phyloP scores from a whole-genome alignment of 1,140 invertebrate genomes.

The Conus betulinus region DNA sequence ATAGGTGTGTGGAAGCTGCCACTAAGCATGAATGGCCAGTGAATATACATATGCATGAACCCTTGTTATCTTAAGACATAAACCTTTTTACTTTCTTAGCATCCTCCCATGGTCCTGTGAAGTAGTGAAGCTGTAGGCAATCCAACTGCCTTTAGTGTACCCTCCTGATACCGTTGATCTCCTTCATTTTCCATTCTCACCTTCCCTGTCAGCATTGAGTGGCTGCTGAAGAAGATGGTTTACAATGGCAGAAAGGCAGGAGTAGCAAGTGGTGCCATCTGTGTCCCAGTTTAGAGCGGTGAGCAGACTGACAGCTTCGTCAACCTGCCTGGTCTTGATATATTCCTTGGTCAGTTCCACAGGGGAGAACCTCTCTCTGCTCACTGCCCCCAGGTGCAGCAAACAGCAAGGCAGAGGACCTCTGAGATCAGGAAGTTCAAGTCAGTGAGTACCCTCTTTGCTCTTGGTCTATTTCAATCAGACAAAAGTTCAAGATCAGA shows the following conservation, averaged over 20 bases:
- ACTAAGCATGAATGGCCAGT: too few species aligned
- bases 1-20: too few species aligned
- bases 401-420: constrained; percentile 71
- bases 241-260: constrained; percentile 83
- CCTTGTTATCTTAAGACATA: too few species aligned
- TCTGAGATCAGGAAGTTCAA: constrained; percentile 45
- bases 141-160: too few species aligned
- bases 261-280: constrained; percentile 82
- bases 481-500: too few species aligned
- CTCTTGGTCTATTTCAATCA: too few species aligned
- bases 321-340: constrained; percentile 80
- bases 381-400: constrained; percentile 68
- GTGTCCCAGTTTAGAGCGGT: constrained; percentile 84
- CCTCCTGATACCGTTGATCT: too few species aligned
- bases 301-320: constrained; percentile 84
- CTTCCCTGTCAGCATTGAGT: constrained; percentile 81
- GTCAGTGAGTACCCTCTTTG: too few species aligned
- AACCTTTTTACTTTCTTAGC: too few species aligned
- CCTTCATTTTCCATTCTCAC: constrained; percentile 45
- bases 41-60: too few species aligned
- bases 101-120: too few species aligned
- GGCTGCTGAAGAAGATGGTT: constrained; percentile 83
- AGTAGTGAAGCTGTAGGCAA: too few species aligned
- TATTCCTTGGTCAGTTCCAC: constrained; percentile 83
- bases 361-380: constrained; percentile 76